Conservation (phyloP, 1,140 invertebrate genomes). For the Pseudomyrmex flavicornis region DNA sequence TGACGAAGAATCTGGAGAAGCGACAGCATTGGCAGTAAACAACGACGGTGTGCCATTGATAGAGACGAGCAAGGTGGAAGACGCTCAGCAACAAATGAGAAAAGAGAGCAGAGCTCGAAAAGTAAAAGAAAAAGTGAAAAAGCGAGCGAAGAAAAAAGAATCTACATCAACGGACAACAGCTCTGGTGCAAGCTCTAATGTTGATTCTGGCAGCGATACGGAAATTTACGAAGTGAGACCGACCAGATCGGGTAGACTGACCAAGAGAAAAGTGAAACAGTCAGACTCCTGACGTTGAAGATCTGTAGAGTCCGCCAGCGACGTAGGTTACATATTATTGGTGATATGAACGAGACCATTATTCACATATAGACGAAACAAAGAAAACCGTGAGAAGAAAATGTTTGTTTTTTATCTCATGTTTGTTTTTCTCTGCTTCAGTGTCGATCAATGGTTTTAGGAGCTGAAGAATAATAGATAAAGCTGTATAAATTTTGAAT, state of each 20-base stretch:
- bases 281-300: slow-evolving; percentile 72
- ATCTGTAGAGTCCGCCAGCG: too few species aligned
- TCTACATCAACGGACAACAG: slow-evolving; percentile 41
- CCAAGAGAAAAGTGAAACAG: slow-evolving; percentile 75
- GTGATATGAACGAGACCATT: too few species aligned
- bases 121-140: neutral
- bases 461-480: neutral
- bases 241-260: slow-evolving; percentile 80
- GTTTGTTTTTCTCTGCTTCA: too few species aligned
- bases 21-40: slow-evolving; percentile 1
- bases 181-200: slow-evolving; percentile 21
- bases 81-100: slow-evolving; percentile 5
- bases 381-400: too few species aligned
- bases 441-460: too few species aligned
- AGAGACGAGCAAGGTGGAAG: neutral
- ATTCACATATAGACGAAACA: too few species aligned
- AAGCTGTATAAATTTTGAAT: slow-evolving; percentile 55
- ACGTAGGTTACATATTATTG: too few species aligned
- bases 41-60: neutral
- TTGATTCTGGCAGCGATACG: slow-evolving; percentile 73
- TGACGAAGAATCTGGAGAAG: slow-evolving; percentile 56
- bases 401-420: too few species aligned
- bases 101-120: slow-evolving; percentile 36
- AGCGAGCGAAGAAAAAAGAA: slow-evolving; percentile 3
- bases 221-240: slow-evolving; percentile 79